Evolutionary conservation across 2,113 vertebrate genomes (phyloP).

Genomic region (Arvicanthis niloticus): DNA sequence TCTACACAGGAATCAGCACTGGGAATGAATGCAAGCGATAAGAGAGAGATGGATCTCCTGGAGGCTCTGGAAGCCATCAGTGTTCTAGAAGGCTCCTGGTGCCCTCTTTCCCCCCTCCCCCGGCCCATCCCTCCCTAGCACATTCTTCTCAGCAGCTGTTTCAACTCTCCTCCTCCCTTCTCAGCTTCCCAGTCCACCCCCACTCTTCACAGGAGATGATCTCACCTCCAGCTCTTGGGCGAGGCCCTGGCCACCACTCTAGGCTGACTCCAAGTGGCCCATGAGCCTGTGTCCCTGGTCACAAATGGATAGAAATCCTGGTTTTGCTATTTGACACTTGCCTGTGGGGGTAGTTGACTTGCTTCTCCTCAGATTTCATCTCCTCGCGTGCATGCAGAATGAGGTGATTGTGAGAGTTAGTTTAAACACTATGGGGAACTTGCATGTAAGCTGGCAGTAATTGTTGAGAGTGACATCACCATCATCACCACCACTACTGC

Average conservation of each 20-base stretch:
- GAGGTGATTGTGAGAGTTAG: neutral
- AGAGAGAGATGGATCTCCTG: neutral
- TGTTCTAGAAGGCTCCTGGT: neutral
- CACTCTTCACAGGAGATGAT: slow-evolving; percentile 66
- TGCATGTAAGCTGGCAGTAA: neutral
- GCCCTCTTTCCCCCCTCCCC: slow-evolving; percentile 12
- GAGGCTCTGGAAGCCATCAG: slow-evolving; percentile 53
- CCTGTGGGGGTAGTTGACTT: neutral
- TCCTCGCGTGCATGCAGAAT: neutral
- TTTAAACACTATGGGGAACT: neutral
- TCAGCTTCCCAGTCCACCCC: slow-evolving; percentile 59
- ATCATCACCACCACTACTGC: neutral
- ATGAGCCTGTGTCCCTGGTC: neutral
- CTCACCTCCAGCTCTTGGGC: neutral
- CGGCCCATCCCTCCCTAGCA: slow-evolving; percentile 36
- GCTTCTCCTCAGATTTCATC: neutral
- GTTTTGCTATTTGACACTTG: too few species aligned
- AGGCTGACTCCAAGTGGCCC: neutral
- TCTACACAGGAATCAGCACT: slow-evolving; percentile 11
- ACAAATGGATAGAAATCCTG: neutral
- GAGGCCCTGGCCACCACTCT: neutral
- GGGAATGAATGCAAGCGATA: neutral
- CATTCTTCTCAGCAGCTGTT: slow-evolving; percentile 76
- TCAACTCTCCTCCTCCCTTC: slow-evolving; percentile 59
- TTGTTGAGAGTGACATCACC: neutral